Conservation (phyloP, 1,140 invertebrate genomes). For the Drosophila lacertosa region DNA sequence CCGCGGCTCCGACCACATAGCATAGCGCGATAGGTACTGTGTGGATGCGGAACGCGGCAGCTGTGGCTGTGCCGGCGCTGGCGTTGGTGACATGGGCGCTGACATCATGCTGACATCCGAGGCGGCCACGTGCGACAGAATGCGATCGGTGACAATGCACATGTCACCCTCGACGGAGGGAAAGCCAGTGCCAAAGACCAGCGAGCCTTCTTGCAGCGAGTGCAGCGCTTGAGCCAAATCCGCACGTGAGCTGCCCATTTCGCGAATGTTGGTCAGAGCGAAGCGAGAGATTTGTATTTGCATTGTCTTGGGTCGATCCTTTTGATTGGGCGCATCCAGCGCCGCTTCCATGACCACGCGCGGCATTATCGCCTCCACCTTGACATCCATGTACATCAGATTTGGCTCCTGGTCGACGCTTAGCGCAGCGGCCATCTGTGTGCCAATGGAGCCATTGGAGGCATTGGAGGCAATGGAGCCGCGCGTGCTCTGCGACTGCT, state of each 20-base stretch:
- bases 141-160: constrained; percentile 89
- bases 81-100: constrained; percentile 46
- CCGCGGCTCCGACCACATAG: constrained; percentile 92
- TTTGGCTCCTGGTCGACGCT: constrained; percentile 83
- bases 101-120: constrained; percentile 70
- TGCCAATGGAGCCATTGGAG: constrained; percentile 75
- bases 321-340: constrained; percentile 77
- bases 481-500: constrained; percentile 41
- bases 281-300: constrained; percentile 92
- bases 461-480: constrained; percentile 74
- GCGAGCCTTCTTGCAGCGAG: constrained; percentile 88
- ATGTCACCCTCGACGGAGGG: constrained; percentile 88
- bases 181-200: constrained; percentile 90
- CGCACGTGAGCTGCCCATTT: constrained; percentile 88
- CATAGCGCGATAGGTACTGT: constrained; percentile 85
- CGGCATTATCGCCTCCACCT: constrained; percentile 95
- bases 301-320: constrained; percentile 90
- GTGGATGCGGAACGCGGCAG: constrained; percentile 66
- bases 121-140: constrained; percentile 88
- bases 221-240: constrained; percentile 91
- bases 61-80: constrained; percentile 36
- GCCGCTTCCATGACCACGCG: constrained; percentile 85
- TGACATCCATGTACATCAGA: constrained; percentile 92
- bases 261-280: constrained; percentile 91
- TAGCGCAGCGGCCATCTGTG: constrained; percentile 66